phyloP scores from a whole-genome alignment of 2,888 invertebrate species.

The Reticulitermes lucifugus region DNA sequence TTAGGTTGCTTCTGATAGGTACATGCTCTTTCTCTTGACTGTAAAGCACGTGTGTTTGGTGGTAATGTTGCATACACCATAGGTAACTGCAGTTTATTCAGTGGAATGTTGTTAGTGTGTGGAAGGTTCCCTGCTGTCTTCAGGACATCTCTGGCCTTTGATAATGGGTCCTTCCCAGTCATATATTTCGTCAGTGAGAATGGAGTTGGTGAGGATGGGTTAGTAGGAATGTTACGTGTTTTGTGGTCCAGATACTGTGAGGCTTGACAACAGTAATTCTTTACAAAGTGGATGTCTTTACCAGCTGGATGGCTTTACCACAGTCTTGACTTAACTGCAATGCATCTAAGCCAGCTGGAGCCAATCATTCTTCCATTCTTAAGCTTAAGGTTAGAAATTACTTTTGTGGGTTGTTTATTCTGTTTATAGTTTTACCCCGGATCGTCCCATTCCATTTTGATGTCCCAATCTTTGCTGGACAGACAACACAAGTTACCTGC shows the following conservation, averaged over 20 bases:
- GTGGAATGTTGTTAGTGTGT: too few relatives aligned
- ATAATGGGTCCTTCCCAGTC: neutral
- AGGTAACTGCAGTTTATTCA: too few relatives aligned
- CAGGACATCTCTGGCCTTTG: neutral
- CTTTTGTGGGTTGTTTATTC: slow-evolving; percentile 18
- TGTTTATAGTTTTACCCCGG: slow-evolving; percentile 80
- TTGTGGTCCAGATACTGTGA: slow-evolving; percentile 59
- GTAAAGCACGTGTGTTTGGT: too few relatives aligned
- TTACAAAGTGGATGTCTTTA: slow-evolving; percentile 57
- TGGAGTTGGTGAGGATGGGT: slow-evolving; percentile 67
- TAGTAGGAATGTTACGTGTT: slow-evolving; percentile 65
- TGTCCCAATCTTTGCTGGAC: slow-evolving; percentile 80
- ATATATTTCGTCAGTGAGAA: slow-evolving; percentile 66
- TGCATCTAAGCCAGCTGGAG: slow-evolving; percentile 70
- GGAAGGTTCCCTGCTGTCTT: neutral
- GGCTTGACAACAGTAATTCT: slow-evolving; percentile 66
- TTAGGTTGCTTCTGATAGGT: too few relatives aligned
- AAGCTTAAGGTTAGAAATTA: slow-evolving; percentile 69
- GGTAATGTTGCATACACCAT: too few relatives aligned
- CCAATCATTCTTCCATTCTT: slow-evolving; percentile 66
- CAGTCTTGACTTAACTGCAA: slow-evolving; percentile 67
- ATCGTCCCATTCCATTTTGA: slow-evolving; percentile 85
- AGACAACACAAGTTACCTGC: slow-evolving; percentile 81
- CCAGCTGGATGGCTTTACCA: slow-evolving; percentile 64
- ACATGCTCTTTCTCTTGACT: too few relatives aligned